phyloP scores from a whole-genome alignment of 1,140 invertebrate species.

The Tetramorium alpestre region DNA sequence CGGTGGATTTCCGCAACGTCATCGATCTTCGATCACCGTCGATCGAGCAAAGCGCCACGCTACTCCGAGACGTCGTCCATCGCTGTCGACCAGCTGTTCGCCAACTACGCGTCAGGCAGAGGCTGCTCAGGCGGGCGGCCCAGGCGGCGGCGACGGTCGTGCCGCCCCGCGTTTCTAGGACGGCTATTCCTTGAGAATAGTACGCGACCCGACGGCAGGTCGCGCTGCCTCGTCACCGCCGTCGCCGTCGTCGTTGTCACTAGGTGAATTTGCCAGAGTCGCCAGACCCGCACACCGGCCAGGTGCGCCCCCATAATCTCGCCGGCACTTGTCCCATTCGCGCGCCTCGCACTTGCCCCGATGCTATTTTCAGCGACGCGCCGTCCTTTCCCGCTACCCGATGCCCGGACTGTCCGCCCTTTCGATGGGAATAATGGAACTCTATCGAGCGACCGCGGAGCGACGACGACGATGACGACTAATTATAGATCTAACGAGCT shows the following conservation, averaged over 20 bases:
- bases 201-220: constrained; percentile 57
- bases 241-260: background rate
- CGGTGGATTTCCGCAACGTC: constrained; percentile 8
- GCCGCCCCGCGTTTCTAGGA: constrained; percentile 6
- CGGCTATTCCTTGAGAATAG: constrained; percentile 28
- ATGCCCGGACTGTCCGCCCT: background rate
- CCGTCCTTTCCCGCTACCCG: background rate
- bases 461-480: background rate
- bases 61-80: background rate
- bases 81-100: constrained; percentile 27
- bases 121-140: background rate
- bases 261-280: background rate
- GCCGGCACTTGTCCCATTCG: constrained; percentile 6
- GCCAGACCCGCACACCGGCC: background rate
- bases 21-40: background rate
- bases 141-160: background rate
- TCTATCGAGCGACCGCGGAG: constrained; percentile 6
- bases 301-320: constrained; percentile 11
- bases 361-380: constrained; percentile 29
- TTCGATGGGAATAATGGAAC: background rate
- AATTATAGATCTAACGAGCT: constrained; percentile 19
- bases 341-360: background rate
- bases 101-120: background rate
- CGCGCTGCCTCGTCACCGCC: constrained; percentile 48
- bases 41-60: background rate